Evolutionary conservation across 2,113 vertebrate species (phyloP).

Genomic region (Gambusia affinis): DNA sequence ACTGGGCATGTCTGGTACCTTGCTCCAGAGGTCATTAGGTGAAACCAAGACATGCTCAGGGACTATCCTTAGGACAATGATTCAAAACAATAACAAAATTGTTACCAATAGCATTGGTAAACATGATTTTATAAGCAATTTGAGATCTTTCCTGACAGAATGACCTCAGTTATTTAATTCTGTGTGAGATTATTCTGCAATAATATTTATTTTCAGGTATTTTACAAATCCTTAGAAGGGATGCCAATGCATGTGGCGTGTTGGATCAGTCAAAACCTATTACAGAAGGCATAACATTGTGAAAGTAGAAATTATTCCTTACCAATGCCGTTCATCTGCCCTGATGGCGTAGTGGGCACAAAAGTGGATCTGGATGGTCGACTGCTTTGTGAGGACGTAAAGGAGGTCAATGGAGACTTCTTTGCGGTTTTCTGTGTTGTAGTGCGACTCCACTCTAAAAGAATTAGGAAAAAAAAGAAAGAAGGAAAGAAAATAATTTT

Average conservation of each 20-base stretch:
- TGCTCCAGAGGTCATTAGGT: too few species aligned
- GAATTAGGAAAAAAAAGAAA: neutral
- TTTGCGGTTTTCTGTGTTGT: slow-evolving; percentile 72
- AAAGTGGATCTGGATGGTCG: slow-evolving; percentile 57
- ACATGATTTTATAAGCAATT: neutral
- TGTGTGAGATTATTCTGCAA: too few species aligned
- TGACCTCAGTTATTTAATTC: neutral
- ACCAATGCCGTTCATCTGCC: slow-evolving; percentile 57
- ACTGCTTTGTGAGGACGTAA: slow-evolving; percentile 60
- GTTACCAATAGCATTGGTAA: neutral
- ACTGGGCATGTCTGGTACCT: too few species aligned
- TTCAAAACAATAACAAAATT: neutral
- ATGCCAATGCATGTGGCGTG: too few species aligned
- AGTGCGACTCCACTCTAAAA: slow-evolving; percentile 82
- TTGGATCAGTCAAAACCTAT: neutral
- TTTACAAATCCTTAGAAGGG: too few species aligned
- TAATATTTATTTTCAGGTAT: too few species aligned
- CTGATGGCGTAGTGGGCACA: slow-evolving; percentile 57
- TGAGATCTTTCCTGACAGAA: neutral
- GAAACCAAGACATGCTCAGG: too few species aligned
- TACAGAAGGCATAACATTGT: neutral
- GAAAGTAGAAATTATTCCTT: slow-evolving; percentile 2
- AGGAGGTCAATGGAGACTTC: slow-evolving; percentile 54
- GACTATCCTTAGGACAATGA: too few species aligned
- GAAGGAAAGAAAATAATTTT: neutral